Evolutionary conservation across 2,113 vertebrate species (phyloP).

Genomic region (Misgurnus mizolepis): DNA sequence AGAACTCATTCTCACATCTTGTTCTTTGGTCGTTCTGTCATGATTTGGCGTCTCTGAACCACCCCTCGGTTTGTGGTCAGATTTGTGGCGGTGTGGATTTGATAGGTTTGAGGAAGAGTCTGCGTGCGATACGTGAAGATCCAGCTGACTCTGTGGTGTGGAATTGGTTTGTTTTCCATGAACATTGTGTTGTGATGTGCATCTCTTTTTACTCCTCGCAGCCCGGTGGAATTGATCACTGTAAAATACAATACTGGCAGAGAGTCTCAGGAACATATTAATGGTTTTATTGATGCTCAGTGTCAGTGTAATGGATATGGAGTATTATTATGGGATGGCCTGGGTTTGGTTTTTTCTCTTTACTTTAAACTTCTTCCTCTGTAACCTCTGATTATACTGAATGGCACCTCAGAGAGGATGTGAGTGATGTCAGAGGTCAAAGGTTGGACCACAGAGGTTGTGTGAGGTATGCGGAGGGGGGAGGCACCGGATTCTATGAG

Average conservation of each 20-base stretch:
- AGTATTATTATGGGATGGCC: slow-evolving; percentile 48
- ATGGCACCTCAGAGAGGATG: neutral
- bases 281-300: slow-evolving; percentile 61
- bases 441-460: slow-evolving; percentile 46
- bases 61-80: too few relatives aligned
- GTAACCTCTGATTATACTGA: neutral
- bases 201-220: too few relatives aligned
- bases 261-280: slow-evolving; percentile 54
- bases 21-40: too few relatives aligned
- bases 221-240: slow-evolving; percentile 48
- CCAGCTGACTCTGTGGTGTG: too few relatives aligned
- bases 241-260: slow-evolving; percentile 20
- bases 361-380: neutral
- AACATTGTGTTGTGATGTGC: too few relatives aligned
- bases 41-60: too few relatives aligned
- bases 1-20: too few relatives aligned
- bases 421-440: slow-evolving; percentile 34
- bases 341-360: slow-evolving; percentile 9
- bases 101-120: too few relatives aligned
- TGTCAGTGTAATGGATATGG: slow-evolving; percentile 60
- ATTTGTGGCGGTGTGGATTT: too few relatives aligned
- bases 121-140: neutral
- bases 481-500: neutral
- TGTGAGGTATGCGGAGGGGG: neutral
- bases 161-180: too few relatives aligned